A percentile compares a stretch with the other conserved stretches of the same genome.
These are phyloP conservation scores for Anabacerthia variegaticeps DNA, from an alignment of 2,797 vertebrate genomes.

Conservation along the genomic window DNA sequence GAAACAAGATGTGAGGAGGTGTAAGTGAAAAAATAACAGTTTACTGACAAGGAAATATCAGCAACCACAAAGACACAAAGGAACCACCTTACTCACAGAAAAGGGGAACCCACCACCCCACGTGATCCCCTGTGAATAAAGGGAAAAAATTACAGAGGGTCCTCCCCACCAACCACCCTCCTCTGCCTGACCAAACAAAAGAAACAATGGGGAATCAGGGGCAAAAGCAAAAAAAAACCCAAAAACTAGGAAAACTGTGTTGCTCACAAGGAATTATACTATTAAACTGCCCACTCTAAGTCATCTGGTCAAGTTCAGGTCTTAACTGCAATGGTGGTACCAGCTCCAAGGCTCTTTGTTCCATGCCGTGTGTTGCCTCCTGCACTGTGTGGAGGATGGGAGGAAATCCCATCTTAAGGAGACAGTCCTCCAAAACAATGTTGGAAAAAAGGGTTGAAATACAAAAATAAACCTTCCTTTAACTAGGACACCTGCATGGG, in stretches of 20 bases:
- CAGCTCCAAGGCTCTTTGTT: background rate
- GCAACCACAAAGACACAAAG: background rate
- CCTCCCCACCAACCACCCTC: background rate
- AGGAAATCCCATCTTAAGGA: background rate
- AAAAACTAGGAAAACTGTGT: background rate
- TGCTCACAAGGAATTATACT: background rate
- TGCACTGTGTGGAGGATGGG: background rate
- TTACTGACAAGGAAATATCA: background rate
- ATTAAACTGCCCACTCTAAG: background rate
- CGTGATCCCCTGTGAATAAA: background rate
- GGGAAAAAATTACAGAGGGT: background rate
- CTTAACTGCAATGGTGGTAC: background rate
- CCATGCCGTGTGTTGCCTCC: background rate
- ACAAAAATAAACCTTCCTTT: background rate
- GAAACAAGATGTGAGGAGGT: background rate
- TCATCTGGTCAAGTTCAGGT: background rate
- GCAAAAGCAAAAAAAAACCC: background rate
- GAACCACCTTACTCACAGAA: background rate
- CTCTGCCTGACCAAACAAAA: background rate
- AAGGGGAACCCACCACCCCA: background rate
- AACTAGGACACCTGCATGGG: background rate
- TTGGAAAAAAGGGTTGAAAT: background rate
- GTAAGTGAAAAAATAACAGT: background rate
- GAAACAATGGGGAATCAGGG: background rate
- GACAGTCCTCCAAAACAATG: background rate